Conservation (phyloP, 1,140 invertebrate genomes). For the Macrosteles quadrilineatus region DNA sequence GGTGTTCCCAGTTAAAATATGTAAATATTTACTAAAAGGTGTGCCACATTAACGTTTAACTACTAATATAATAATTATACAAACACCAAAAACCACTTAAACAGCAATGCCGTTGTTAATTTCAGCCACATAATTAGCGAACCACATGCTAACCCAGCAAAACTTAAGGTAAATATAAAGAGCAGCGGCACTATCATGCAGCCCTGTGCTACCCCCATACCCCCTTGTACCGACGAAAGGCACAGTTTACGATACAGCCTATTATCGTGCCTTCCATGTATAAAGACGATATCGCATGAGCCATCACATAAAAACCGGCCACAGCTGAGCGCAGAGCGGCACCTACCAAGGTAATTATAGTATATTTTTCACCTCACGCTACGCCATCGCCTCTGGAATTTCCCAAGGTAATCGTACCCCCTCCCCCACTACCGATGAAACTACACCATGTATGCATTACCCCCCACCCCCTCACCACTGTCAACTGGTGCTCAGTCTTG, state of each 20-base stretch:
- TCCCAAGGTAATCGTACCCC: constrained; percentile 15
- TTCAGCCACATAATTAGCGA: no score
- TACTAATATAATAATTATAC: no score
- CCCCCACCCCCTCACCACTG: not conserved
- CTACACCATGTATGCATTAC: not conserved
- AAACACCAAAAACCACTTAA: no score
- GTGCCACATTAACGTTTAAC: no score
- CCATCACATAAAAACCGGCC: not conserved
- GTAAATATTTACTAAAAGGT: no score
- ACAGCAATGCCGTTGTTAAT: no score
- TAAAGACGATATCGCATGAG: constrained; percentile 13
- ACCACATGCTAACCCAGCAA: no score
- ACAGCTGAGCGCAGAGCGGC: no score
- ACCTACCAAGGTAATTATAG: not conserved
- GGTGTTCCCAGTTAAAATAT: no score
- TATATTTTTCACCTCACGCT: constrained; percentile 20
- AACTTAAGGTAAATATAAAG: no score
- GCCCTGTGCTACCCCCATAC: no score
- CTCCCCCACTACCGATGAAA: not conserved
- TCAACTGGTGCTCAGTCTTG: not conserved
- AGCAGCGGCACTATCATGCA: no score
- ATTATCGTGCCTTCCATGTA: constrained; percentile 11
- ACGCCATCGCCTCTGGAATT: constrained; percentile 17
- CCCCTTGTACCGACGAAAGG: not conserved
- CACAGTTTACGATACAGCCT: constrained; percentile 4